Conservation (phyloP, 2,888 invertebrate species). For the Chrysolina oricalcia region DNA sequence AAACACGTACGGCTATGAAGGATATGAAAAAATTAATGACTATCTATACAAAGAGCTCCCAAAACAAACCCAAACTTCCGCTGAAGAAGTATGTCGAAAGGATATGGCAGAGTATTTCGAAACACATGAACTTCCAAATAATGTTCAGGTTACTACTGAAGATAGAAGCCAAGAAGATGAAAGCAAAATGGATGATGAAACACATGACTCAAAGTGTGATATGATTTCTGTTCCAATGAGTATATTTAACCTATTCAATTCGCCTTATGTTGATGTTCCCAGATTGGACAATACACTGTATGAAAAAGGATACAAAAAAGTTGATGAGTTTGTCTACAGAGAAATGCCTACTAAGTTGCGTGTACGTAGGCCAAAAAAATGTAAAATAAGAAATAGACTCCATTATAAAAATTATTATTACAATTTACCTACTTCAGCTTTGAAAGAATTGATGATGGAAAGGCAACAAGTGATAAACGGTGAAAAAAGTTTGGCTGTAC, state of each 20-base stretch:
- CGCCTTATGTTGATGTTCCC: not conserved
- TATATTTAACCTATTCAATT: not conserved
- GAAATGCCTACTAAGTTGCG: not conserved
- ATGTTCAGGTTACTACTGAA: not conserved
- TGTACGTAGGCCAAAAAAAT: not conserved
- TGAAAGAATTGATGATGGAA: conserved; percentile 24
- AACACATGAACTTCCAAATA: not conserved
- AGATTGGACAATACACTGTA: not conserved
- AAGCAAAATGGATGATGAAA: no score
- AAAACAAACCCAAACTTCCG: not conserved
- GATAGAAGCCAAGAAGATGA: not conserved
- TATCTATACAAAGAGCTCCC: not conserved
- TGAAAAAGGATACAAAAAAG: conserved; percentile 2
- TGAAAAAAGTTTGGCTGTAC: not conserved
- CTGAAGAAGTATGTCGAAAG: not conserved
- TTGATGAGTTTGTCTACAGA: not conserved
- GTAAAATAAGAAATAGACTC: not conserved
- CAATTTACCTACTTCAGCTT: conserved; percentile 17
- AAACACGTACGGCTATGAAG: not conserved
- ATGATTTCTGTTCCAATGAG: conserved; percentile 5
- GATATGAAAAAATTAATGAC: not conserved
- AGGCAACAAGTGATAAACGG: conserved; percentile 5
- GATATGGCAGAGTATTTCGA: not conserved
- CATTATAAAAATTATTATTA: conserved; percentile 15
- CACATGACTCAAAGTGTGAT: not conserved